These are phyloP conservation scores for Bombus superbus DNA, from an alignment of 1,140 invertebrate species.

Conservation along the genomic window DNA sequence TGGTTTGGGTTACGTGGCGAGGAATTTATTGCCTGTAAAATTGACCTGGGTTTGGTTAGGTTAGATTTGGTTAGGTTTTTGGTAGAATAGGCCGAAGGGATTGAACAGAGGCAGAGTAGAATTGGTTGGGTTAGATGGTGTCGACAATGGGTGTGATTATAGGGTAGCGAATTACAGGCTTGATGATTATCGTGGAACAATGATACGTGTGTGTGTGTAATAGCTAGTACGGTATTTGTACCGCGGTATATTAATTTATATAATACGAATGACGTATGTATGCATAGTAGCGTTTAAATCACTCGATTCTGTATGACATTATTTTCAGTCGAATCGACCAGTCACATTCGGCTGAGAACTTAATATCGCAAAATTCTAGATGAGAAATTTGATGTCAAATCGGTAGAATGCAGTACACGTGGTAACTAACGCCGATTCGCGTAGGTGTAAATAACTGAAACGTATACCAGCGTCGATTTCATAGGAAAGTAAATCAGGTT, in stretches of 20 bases:
- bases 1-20: not conserved
- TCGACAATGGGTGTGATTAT: no score
- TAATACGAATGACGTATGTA: not conserved
- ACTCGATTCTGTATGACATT: not conserved
- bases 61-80: not conserved
- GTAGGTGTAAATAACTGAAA: not conserved
- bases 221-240: not conserved
- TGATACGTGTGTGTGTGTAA: not conserved
- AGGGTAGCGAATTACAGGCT: no score
- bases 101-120: not conserved
- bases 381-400: not conserved
- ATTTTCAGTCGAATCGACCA: not conserved
- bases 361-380: not conserved
- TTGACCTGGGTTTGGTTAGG: not conserved
- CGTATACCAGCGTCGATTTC: not conserved
- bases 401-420: no score
- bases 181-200: not conserved
- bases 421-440: not conserved
- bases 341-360: no score
- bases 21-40: not conserved
- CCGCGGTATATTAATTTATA: not conserved
- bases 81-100: not conserved
- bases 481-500: conserved; percentile 17
- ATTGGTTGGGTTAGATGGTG: not conserved
- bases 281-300: no score